Base-by-base conservation (phyloP, 2,113 vertebrate species). In the Eptatretus burgeri region DNA sequence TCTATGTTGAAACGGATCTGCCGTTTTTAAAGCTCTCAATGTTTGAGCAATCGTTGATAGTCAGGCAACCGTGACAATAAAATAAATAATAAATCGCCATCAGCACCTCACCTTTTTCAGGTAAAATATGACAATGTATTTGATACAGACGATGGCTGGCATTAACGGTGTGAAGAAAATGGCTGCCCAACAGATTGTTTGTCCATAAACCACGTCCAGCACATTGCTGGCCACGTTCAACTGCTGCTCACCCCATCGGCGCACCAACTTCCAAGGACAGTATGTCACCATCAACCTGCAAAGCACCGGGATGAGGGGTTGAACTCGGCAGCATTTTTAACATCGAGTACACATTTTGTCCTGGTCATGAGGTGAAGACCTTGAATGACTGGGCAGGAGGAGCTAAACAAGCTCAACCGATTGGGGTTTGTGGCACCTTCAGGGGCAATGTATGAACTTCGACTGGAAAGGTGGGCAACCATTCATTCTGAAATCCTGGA, bases 171-270 rank as follows among this genome's bases (percentile, higher is more conserved):
- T 84, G 75, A 87, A 93, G 72, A 85, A 98, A 0, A 83, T 78
- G 62, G 88, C 91, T 0, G 93, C 89, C 88, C 88, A 98, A 73
- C 88, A 98, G 68, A 98, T 85, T 13, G 87, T 98, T 68, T 98
- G 91, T 5, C 88, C 88, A 1, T 98, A 94, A 62, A 94, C 76
- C 0, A 95, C 89, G 65, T 83, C 82, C 56, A 98, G 72, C 2
- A 98, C 85, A 0, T 85, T 93, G 65, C 86, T 81, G 51, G 91
- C 82, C 69, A 98, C 82, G 49, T 69, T 72, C 66, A 98, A 98
- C 66, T 94, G 83, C 72, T 81, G 80, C 69, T 80, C 74, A 1
- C 88, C 85, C 74, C 72, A 83, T 66, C 69, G 69, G 63, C 74
- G 75, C 14, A 73, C 63, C 67, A 80, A 63, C 14, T 72, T 75